Evolutionary conservation across 2,113 vertebrate genomes (phyloP), one percentile per base, ranked within the genome.

Genomic region (Cyprinus carpio): DNA sequence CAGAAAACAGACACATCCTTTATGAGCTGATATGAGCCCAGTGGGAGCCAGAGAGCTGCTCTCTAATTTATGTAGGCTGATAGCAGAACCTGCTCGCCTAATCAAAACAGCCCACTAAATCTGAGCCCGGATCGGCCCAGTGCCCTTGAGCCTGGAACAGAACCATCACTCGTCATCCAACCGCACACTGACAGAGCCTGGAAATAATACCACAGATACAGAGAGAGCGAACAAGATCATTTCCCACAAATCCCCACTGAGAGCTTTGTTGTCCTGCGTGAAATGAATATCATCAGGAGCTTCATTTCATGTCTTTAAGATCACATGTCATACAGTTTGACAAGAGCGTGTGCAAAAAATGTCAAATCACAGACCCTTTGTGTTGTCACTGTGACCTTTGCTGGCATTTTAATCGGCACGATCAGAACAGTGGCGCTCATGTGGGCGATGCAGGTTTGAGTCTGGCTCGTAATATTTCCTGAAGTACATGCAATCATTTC

Each of bases 71-170:
- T 83, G 49, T 67, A 82, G 34, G 34, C 46, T 82, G 71, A 75
- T 86, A 77, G 62, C 80, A 65, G 79, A 86, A 86, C 43, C 85
- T 83, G 81, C 85, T 83, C 60, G 43, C 37, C 72, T 86, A 83
- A 83, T 86, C 85, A 86, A 77, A 78, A 43, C 85, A 82, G 43
- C 67, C 81, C 81, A 82, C 43, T 82, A 72, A 82, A 82, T 82
- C 81, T 83, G 81, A 74, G 49, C 65, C 49, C 29, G 67, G 65
- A 83, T 72, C 67, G 67, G 81, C 81, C 81, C 81, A 40, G 67
- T 58, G 81, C 46, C 81, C 81, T 83, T 83, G 81, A 83, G 81
- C 31, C 81, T 40, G 46, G 29, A 83, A 34, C 49, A 58, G 81
- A 83, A 72, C 81, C 81, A 83, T 72, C 67, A 31, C 80, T 82